Base-by-base conservation (phyloP, 2,888 invertebrate genomes). In the Eupeodes latifasciatus region DNA sequence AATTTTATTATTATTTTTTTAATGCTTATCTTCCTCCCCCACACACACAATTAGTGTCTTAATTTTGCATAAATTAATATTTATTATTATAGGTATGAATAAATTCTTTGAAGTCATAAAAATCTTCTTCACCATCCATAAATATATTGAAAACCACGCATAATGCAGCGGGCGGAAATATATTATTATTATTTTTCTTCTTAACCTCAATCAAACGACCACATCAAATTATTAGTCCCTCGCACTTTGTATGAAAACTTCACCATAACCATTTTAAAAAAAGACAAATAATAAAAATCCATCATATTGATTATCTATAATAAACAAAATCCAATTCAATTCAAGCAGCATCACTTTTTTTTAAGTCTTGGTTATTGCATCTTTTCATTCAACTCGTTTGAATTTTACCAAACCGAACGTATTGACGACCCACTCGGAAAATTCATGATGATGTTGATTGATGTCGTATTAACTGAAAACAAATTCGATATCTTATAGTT, bases 311-410 rank as follows among this genome's bases (percentile, higher is more conserved):
- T 66, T 66, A 71, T 77, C 76, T 81, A 80, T 85, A 81, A 47
- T 71, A 81, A 81, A 85, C 57, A 80, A 59, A 75, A 85, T 76
- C 76, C 75, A 69, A 85, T 71, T 71, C 75, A 61, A 80, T 64
- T 62, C 49, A 85, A 81, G 81, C 66, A 81, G 14, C 14, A 59
- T 34, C 5, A 5, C 0, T 10, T 72, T 80, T 76, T 80, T 85
- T 80, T 76, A 69, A 40, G 69, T 78, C 59, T 82, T 86, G 62
- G 40, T 40, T 67, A 78, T 82, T 82, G 85, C 82, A 82, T 74
- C 83, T 59, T 57, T 40, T 47, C 19, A 64, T 64, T 40, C 47
- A 53, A 64, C 53, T 77, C 36, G 75, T 81, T 77, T 77, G 82
- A 71, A 82, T 82, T 71, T 64, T 19, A 57, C 10, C 62, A 12